Evolutionary conservation across 1,140 invertebrate species (phyloP).

Genomic region (Linepithema humile): DNA sequence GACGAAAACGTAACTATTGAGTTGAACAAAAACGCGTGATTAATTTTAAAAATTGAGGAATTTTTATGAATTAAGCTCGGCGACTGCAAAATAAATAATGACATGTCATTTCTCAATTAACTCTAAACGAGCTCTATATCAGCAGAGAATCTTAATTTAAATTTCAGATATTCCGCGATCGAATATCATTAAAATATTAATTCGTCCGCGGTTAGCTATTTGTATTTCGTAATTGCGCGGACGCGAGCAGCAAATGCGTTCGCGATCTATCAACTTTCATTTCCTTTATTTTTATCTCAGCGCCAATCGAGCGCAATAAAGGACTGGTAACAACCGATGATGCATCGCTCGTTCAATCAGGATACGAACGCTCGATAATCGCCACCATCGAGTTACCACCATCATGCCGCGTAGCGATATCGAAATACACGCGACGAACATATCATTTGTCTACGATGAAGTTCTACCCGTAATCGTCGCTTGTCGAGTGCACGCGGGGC

Average conservation of each 20-base stretch:
- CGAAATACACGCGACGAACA: constrained; percentile 3
- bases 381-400: constrained; percentile 1
- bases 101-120: background rate
- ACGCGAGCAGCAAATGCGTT: constrained; percentile 3
- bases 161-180: background rate
- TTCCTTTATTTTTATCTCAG: constrained; percentile 34
- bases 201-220: constrained; percentile 12
- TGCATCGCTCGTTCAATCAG: constrained; percentile 40
- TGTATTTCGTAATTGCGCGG: constrained; percentile 24
- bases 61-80: background rate
- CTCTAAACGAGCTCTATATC: background rate
- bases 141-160: background rate
- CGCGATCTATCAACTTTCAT: constrained; percentile 31
- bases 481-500: constrained; percentile 25
- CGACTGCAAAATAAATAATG: background rate
- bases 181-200: background rate
- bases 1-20: background rate
- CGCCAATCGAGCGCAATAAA: constrained; percentile 11
- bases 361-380: constrained; percentile 28
- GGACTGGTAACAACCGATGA: constrained; percentile 20
- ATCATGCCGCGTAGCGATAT: background rate
- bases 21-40: too few species aligned
- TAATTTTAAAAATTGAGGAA: background rate
- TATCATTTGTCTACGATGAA: constrained; percentile 29
- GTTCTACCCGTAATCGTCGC: background rate